Base-by-base conservation (phyloP, 2,888 invertebrate species). In the Dione vanillae region DNA sequence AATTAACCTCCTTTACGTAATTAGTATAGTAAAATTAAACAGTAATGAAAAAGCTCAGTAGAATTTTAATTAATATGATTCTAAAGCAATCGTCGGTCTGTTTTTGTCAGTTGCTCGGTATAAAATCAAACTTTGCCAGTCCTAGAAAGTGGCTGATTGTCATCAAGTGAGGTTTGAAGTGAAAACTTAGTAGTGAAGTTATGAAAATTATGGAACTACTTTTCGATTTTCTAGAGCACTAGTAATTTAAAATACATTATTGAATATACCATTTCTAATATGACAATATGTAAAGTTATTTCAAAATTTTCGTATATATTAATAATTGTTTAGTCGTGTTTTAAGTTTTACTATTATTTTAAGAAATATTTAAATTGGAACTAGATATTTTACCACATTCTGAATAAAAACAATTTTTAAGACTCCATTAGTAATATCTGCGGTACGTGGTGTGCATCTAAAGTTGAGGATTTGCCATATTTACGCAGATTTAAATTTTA, bases 401-500 rank as follows among this genome's bases (percentile, higher is more conserved):
- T 79, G 80, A 83, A 80, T 84, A 77, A 77, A 80, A 82, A 82
- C 77, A 79, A 73, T 70, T 66, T 67, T 67, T 71, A 75, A 74
- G 70, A 76, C 75, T 80, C 82, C 81, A 82, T 82, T 82, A 80
- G 79, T 77, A 80, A 79, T 79, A 80, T 79, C 78, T 73, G 67
- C 73, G 65, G 77, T 76, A 80, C 82, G 82, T 82, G 83, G 76
- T 74, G 67, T 73, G 82, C 81, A 82, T 83, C 69, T 58, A 72
- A 79, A 80, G 74, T 75, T 71, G 75, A 56, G 77, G 80, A 80
- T 80, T 71, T 75, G 47, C 51, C 27, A 65, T 73, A 67, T 27
- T 49, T 59, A 58, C 49, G 49, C 41, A 59, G 41, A 68, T 52
- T 61, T 51, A 47, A 19, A 52, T 58, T 58, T 68, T 43, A 61